Conservation (phyloP, 2,888 invertebrate genomes). For the Pyralis farinalis region DNA sequence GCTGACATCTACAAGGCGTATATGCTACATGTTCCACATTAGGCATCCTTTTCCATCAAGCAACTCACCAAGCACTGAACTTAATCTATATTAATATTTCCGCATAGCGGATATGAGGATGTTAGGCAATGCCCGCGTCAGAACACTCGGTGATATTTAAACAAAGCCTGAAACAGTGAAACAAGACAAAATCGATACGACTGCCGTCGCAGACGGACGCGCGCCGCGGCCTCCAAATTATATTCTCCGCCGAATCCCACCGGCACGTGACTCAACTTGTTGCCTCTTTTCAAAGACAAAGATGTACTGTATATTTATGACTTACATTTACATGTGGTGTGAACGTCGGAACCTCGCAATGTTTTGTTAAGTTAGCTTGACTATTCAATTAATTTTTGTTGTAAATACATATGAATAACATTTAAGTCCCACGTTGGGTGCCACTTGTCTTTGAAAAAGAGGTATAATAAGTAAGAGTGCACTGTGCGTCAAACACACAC, state of each 20-base stretch:
- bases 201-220: slow-evolving; percentile 59
- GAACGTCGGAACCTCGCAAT: too few relatives aligned
- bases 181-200: slow-evolving; percentile 70
- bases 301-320: slow-evolving; percentile 19
- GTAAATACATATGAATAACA: too few relatives aligned
- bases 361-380: too few relatives aligned
- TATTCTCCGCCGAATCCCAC: slow-evolving; percentile 61
- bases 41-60: too few relatives aligned
- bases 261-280: slow-evolving; percentile 79
- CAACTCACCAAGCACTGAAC: too few relatives aligned
- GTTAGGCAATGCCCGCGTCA: slow-evolving; percentile 36
- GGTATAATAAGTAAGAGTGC: too few relatives aligned
- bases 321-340: slow-evolving; percentile 2
- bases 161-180: slow-evolving; percentile 60
- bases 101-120: slow-evolving; percentile 19
- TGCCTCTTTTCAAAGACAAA: slow-evolving; percentile 48
- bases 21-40: too few relatives aligned
- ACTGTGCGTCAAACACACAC: too few relatives aligned
- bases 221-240: slow-evolving; percentile 65
- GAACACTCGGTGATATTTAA: slow-evolving; percentile 44
- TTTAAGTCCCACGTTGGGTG: too few relatives aligned
- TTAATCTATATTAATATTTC: not conserved
- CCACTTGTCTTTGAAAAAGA: too few relatives aligned
- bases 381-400: too few relatives aligned
- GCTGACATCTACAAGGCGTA: too few relatives aligned